Conservation (phyloP, 2,113 vertebrate species). For the Xiphophorus maculatus region DNA sequence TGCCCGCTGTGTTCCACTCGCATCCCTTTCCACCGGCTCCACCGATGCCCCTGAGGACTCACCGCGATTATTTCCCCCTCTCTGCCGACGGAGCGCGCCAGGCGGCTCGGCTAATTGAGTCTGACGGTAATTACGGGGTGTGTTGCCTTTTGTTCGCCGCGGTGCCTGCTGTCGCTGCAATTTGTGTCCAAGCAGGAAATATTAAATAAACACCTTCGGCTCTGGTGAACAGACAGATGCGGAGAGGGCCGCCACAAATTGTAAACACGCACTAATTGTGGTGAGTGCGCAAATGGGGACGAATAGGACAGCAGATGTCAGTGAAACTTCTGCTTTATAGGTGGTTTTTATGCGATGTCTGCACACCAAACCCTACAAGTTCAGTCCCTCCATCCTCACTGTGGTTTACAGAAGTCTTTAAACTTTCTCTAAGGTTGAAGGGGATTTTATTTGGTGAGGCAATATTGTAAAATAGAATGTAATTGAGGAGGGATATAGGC, state of each 20-base stretch:
- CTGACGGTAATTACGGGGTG: slow-evolving; percentile 68
- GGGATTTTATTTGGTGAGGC: background rate
- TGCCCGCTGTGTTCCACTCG: slow-evolving; percentile 46
- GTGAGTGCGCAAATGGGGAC: background rate
- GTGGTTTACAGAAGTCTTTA: too few species aligned
- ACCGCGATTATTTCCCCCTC: slow-evolving; percentile 60
- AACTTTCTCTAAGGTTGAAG: too few species aligned
- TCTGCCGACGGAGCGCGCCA: slow-evolving; percentile 40
- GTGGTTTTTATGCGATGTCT: background rate
- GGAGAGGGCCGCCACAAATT: slow-evolving; percentile 4
- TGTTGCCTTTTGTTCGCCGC: slow-evolving; percentile 54
- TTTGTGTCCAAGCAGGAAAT: slow-evolving; percentile 69
- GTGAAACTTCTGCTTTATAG: background rate
- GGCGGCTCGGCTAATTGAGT: slow-evolving; percentile 64
- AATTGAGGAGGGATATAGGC: too few species aligned
- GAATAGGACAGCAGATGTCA: background rate
- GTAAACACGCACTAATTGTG: slow-evolving; percentile 13
- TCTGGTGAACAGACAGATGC: slow-evolving; percentile 47
- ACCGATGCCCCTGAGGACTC: slow-evolving; percentile 66
- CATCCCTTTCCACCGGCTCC: background rate
- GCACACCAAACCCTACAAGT: too few species aligned
- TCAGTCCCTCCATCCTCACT: too few species aligned
- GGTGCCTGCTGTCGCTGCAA: slow-evolving; percentile 58
- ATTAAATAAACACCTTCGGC: slow-evolving; percentile 53
- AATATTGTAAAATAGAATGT: background rate